Percentiles rank a stretch among this genome's conserved stretches.
Evolutionary conservation across 2,888 invertebrate species (phyloP).

Genomic region (Lumbricus terrestris): DNA sequence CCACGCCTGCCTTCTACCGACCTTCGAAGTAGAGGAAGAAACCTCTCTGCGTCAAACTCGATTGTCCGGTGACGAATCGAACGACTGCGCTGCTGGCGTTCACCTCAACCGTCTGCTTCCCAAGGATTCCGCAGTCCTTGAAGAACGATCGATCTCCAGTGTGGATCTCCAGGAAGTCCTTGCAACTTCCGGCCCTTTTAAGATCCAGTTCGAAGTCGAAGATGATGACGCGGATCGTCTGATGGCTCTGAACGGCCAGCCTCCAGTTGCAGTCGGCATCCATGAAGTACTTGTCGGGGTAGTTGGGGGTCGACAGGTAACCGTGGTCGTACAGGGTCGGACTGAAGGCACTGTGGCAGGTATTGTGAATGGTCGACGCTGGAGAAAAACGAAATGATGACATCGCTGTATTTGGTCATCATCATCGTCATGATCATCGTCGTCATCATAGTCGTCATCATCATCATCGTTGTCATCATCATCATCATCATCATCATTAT

Average conservation of each 20-base stretch:
- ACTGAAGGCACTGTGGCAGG: background rate
- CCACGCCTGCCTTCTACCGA: no score
- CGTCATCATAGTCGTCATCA: no score
- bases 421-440: no score
- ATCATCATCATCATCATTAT: no score
- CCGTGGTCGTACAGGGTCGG: conserved; percentile 33
- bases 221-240: conserved; percentile 33
- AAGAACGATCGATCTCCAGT: conserved; percentile 26
- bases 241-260: conserved; percentile 34
- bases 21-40: conserved; percentile 39
- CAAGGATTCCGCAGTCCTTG: conserved; percentile 38
- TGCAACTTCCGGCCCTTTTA: conserved; percentile 32
- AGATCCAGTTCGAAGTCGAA: conserved; percentile 40
- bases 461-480: no score
- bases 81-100: conserved; percentile 29
- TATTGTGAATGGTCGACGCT: background rate
- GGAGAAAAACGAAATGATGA: background rate
- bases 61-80: conserved; percentile 32
- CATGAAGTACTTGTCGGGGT: no score
- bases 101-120: conserved; percentile 31
- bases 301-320: conserved; percentile 39
- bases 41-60: conserved; percentile 37
- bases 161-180: conserved; percentile 35
- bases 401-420: background rate
- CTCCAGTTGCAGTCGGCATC: conserved; percentile 37